Base-by-base conservation (phyloP, 2,888 invertebrate species). In the Dasysyrphus tricinctus region DNA sequence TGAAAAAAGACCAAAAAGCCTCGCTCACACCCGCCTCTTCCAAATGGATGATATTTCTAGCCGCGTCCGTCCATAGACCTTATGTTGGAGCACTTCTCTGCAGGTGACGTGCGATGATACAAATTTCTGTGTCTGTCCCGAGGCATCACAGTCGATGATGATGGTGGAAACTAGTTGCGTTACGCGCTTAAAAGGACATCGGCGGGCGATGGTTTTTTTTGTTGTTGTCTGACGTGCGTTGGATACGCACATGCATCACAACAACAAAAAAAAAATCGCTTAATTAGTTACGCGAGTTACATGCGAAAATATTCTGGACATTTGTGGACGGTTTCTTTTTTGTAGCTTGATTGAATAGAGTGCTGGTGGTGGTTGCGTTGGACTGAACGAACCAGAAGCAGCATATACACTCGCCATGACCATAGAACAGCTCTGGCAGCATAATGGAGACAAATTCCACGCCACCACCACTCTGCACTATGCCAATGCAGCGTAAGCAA, bases 221-320 rank as follows among this genome's bases (percentile, higher is more conserved):
- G n/a, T n/a, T n/a, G n/a, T 6, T 65, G 24, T 73, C n/a, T 19
- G 56, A 24, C 44, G 34, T 42, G 51, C 69, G 12, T 72, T 59
- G 57, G 75, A 34, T 72, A 72, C 76, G 80, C 76, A 72, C 57
- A 24, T 24, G 39, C 67, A 51, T 47, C n/a, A 39, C 19, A 49
- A 47, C 19, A 49, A 47, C 54, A 56, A 54, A 57, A 80, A 83
- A 80, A 89, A 89, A 88, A 90, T 89, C 89, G 89, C 89, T 91
- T 91, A 91, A 91, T 91, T 91, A 91, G 91, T 91, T 91, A 91
- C 91, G 91, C 91, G 90, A 88, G 79, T 83, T 85, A 89, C 90
- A 91, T 91, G 90, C 90, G 90, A 91, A 91, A 88, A 82, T 86
- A 82, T 86, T 86, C 78, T 59, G 78, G 59, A 79, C 78, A 86